These are phyloP conservation scores for Delia radicum DNA, from an alignment of 1,140 invertebrate genomes.

Conservation along the genomic window DNA sequence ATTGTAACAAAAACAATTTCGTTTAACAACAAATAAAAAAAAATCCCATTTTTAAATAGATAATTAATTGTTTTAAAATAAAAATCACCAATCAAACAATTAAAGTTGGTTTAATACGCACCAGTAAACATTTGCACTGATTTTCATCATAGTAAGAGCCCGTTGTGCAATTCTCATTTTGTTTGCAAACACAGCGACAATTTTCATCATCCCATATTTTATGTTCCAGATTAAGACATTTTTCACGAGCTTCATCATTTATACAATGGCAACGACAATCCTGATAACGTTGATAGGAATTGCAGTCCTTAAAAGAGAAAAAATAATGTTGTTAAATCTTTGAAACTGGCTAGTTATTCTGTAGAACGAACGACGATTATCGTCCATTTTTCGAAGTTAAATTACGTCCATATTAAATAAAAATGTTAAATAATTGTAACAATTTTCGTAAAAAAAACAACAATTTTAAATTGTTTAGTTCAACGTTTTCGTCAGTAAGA, in stretches of 20 bases:
- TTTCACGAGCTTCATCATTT: slow-evolving; percentile 63
- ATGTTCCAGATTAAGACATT: slow-evolving; percentile 58
- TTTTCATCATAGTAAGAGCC: slow-evolving; percentile 63
- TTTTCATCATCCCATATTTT: slow-evolving; percentile 64
- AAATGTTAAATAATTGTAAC: no score
- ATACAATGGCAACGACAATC: slow-evolving; percentile 58
- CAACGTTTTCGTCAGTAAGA: no score
- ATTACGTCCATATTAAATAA: no score
- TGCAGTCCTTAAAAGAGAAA: slow-evolving; percentile 59
- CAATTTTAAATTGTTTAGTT: no score
- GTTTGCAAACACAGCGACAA: slow-evolving; percentile 63
- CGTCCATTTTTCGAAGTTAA: no score
- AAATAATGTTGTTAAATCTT: no score
- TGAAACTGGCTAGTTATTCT: no score
- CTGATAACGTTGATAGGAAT: slow-evolving; percentile 60
- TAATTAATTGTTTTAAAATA: neutral
- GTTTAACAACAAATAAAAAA: neutral
- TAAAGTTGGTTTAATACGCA: slow-evolving; percentile 20
- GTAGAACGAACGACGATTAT: no score
- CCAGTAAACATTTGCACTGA: slow-evolving; percentile 63
- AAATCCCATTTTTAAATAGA: neutral
- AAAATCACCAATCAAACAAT: neutral
- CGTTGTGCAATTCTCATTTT: slow-evolving; percentile 60
- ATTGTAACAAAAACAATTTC: neutral
- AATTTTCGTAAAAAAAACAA: no score